Conservation (phyloP, 1,140 invertebrate genomes). For the Branchinecta lindahli region DNA sequence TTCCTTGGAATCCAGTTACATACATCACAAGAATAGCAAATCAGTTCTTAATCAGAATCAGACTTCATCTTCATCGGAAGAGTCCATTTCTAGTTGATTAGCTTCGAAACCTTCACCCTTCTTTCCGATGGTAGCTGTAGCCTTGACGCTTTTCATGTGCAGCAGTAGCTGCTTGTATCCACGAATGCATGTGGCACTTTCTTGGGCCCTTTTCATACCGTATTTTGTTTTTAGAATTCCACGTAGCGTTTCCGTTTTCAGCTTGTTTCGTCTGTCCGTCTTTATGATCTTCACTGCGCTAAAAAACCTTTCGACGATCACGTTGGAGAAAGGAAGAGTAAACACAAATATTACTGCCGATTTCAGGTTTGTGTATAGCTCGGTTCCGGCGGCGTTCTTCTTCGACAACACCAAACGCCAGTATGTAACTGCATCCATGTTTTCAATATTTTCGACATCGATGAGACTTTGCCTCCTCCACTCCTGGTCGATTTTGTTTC, state of each 20-base stretch:
- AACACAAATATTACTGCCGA: not conserved
- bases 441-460: not conserved
- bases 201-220: conserved; percentile 13
- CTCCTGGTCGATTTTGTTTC: not conserved
- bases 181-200: too few species aligned
- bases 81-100: too few species aligned
- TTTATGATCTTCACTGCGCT: not conserved
- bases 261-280: conserved; percentile 1
- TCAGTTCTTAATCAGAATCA: too few species aligned
- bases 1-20: too few species aligned
- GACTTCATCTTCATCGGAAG: too few species aligned
- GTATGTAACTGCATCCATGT: not conserved
- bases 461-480: conserved; percentile 6
- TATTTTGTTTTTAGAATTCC: not conserved
- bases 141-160: too few species aligned
- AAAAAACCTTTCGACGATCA: conserved; percentile 3
- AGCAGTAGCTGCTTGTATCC: too few species aligned
- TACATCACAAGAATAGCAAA: too few species aligned
- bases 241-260: not conserved
- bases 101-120: too few species aligned
- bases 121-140: too few species aligned
- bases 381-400: not conserved
- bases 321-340: conserved; percentile 11
- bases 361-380: not conserved
- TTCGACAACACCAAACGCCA: not conserved